Conservation (phyloP, 64 coral and sea anemone genomes). For the Montipora efflorescens region DNA sequence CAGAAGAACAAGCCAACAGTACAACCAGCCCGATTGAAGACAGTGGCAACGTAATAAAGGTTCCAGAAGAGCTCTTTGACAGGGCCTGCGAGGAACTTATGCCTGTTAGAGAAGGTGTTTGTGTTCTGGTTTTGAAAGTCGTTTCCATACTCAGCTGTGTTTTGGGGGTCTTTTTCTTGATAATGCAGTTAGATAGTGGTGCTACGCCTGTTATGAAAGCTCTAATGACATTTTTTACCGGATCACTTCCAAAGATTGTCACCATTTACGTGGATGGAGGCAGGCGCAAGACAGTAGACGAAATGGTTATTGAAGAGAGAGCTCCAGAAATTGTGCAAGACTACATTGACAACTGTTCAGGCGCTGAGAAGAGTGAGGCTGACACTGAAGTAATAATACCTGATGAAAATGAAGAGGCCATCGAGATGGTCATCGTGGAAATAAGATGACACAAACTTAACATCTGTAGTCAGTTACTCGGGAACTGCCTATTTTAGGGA, state of each 20-base stretch:
- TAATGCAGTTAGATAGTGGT: neutral
- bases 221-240: neutral
- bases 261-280: neutral
- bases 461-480: no score
- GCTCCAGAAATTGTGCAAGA: constrained; percentile 1
- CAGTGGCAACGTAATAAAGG: neutral
- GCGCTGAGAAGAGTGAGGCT: no score
- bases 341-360: neutral
- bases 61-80: constrained; percentile 6
- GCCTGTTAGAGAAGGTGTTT: constrained; percentile 15
- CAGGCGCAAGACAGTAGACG: neutral
- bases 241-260: constrained; percentile 15
- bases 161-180: neutral
- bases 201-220: neutral
- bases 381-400: no score
- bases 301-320: neutral
- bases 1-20: neutral
- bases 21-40: neutral
- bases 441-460: no score
- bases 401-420: no score
- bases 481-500: no score
- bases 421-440: no score
- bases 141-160: neutral
- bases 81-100: constrained; percentile 15
- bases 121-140: neutral